Evolutionary conservation across 2,797 vertebrate species (phyloP), one percentile per base, ranked within the genome.

Genomic region (Ctenopoma multispine): DNA sequence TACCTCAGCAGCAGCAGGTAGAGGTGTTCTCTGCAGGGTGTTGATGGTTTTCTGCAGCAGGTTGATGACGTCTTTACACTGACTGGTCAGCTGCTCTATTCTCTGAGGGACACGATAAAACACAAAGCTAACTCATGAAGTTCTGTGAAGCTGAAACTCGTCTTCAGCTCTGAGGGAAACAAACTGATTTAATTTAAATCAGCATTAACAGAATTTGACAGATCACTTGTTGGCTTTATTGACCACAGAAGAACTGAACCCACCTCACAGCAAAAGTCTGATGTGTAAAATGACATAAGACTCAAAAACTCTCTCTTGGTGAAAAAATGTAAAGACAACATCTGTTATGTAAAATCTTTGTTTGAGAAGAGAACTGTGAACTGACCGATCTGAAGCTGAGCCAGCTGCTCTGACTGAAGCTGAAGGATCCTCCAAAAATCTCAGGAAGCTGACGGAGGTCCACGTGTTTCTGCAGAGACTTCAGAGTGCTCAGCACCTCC

Each of bases 331-430:
- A 43, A 15, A 17, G 41, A 17, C 14, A 5, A 43, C 5, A 41
- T 14, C 14, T 15, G 11, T 15, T 3, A 4, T 41, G 44, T 20
- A 7, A 3, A 8, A 38, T 5, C n/a, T n/a, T n/a, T n/a, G n/a
- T n/a, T n/a, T 34, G 68, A 41, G 43, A 36, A 34, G 51, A 43
- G 66, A n/a, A 17, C 17, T 49, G 27, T 27, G 46, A 0, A 72
- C 94, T 90, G 57, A 98, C 98, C 93, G 80, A 92, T 87, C 95
- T 95, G 91, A 98, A 99, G 81, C 79, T 82, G 38, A 98, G 31
- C 98, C 97, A 99, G 90, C 91, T 93, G 83, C 71, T 91, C 81
- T 98, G 97, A 63, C 93, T 95, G 75, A 97, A 99, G 5, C 82
- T 91, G 68, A 96, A 94, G 24, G 90, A 89, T 31, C 98, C 98